Evolutionary conservation across 23 tunicate genomes (phyloP), one percentile per base, ranked within the genome.

Genomic region (Styela clava): DNA sequence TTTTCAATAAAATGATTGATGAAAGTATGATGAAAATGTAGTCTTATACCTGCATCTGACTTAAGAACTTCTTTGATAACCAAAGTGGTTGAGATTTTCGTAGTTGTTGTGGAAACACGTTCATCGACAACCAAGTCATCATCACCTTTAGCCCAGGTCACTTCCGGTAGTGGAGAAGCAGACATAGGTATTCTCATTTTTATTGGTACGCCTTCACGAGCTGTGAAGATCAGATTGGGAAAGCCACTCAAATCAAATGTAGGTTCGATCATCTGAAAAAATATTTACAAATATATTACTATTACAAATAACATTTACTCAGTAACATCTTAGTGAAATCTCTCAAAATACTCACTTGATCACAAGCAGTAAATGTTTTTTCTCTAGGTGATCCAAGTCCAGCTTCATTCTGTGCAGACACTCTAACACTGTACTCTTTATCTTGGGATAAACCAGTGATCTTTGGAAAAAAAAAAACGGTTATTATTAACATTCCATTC

Each of bases 391-490:
- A 29, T 33, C 29, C 56, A 3, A 69, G 7, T 62, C 44, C 86
- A 2, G 68, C 73, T 63, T 79, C 73, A 63, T 79, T 64, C 24
- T 30, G 31, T 24, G 73, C 73, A 25, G 83, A 79, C 28, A 95
- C 99, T 25, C 99, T 79, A 69, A 95, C 95, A 44, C 89, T 81
- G 62, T 89, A 90, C 74, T 95, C 88, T 63, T 82, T 82, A 18
- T 89, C 88, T 86, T 95, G 96, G 33, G 74, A 83, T 2, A 95
- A 72, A 5, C 81, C 81, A 44, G 81, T 76, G 1, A 76, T 12
- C 81, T 76, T 16, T 25, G 37, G 37, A 21, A 1, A 1, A 67
- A 1, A 25, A 7, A 27, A 67, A 67, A 67, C 21, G n/a, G n/a
- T 61, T 61, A 22, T 21, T 0, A 61, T 61, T 56, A 56, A 56